Conservation (phyloP, 1,140 invertebrate species). For the Cataglyphis hispanica region DNA sequence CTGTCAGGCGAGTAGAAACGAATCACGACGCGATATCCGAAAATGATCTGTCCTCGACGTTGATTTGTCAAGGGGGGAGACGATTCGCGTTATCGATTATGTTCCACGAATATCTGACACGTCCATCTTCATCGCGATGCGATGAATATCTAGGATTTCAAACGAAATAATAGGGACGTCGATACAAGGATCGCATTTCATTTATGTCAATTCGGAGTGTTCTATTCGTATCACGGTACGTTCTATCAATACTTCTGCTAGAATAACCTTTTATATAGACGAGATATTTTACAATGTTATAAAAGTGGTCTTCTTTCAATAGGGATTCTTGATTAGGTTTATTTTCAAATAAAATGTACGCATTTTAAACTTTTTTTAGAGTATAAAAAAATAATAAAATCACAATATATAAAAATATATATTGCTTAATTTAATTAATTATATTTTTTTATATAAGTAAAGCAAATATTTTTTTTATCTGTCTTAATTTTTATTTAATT, state of each 20-base stretch:
- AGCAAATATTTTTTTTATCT: not conserved
- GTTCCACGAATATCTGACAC: constrained; percentile 60
- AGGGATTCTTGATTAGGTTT: not conserved
- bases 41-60: constrained; percentile 58
- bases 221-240: not conserved
- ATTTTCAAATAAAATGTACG: no score
- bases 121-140: constrained; percentile 66
- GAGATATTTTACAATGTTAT: constrained; percentile 15
- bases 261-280: constrained; percentile 6
- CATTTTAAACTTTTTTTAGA: not conserved
- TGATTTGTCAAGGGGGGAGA: constrained; percentile 60
- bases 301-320: not conserved
- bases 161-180: constrained; percentile 71
- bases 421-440: not conserved
- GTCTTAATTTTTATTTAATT: not conserved
- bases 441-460: not conserved
- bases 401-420: not conserved
- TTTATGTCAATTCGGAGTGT: constrained; percentile 29
- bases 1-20: constrained; percentile 29
- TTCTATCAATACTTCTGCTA: constrained; percentile 8
- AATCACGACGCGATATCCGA: constrained; percentile 31
- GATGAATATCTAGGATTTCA: constrained; percentile 65
- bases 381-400: not conserved
- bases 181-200: constrained; percentile 48
- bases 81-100: constrained; percentile 54